Conservation (phyloP, 2,113 vertebrate genomes). For the Tinamus guttatus region DNA sequence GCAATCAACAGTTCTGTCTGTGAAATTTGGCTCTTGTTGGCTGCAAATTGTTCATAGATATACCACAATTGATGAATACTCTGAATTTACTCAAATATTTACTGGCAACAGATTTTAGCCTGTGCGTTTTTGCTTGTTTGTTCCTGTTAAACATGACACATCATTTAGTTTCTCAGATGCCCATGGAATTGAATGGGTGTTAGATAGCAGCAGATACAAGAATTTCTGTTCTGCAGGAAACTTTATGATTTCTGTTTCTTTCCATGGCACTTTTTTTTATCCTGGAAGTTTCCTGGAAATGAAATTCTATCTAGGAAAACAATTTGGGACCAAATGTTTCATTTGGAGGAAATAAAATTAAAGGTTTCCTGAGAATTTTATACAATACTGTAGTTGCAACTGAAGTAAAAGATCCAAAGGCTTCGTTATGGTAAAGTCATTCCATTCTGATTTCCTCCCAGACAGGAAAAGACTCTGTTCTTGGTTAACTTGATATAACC, state of each 20-base stretch:
- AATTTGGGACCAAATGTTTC: constrained; percentile 2
- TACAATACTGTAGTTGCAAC: not conserved
- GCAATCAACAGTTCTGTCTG: not conserved
- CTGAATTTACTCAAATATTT: constrained; percentile 59
- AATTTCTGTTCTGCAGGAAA: constrained; percentile 15
- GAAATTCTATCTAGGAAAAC: not conserved
- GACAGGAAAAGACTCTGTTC: not conserved
- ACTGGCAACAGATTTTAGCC: constrained; percentile 48
- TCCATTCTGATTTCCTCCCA: constrained; percentile 33
- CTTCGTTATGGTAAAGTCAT: not conserved
- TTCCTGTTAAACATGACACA: not conserved
- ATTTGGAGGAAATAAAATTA: not conserved
- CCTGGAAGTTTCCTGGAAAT: not conserved
- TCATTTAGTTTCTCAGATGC: constrained; percentile 18
- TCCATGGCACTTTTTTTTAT: not conserved
- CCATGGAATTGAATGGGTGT: not conserved
- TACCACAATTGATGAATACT: constrained; percentile 24
- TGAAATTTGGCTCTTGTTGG: constrained; percentile 20
- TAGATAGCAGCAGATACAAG: not conserved
- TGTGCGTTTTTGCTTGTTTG: not conserved
- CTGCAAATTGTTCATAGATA: not conserved
- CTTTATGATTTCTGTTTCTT: not conserved
- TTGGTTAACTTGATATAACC: constrained; percentile 13
- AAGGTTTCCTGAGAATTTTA: constrained; percentile 10
- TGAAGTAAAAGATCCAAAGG: not conserved